A percentile compares a stretch with the other conserved stretches of the same genome.
Conservation (phyloP, 2,888 invertebrate species). For the Euzophera pinguis region DNA sequence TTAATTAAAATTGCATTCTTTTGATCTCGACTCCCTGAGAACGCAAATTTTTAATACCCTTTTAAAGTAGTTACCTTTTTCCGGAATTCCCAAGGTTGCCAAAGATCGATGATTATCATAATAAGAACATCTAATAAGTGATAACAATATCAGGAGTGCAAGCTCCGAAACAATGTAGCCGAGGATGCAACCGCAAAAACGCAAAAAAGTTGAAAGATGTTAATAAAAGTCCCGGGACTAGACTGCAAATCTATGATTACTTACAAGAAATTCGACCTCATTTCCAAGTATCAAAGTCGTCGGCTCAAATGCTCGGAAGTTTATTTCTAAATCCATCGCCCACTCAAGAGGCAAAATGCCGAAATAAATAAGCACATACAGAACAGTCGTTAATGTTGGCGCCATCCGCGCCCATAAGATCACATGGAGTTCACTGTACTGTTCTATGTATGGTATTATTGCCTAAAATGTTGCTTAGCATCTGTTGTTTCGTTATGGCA, state of each 20-base stretch:
- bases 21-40: no score
- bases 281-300: neutral
- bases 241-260: neutral
- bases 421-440: constrained; percentile 21
- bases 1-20: no score
- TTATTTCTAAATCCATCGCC: constrained; percentile 7
- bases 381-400: constrained; percentile 13
- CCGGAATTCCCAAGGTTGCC: no score
- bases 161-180: no score
- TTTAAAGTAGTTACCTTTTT: no score
- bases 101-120: no score
- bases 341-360: constrained; percentile 14
- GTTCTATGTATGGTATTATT: constrained; percentile 14
- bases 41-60: no score
- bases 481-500: neutral
- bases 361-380: constrained; percentile 17
- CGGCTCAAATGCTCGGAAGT: neutral
- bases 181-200: no score
- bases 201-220: no score
- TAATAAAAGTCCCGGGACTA: neutral
- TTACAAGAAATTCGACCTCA: neutral
- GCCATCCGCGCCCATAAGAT: constrained; percentile 22
- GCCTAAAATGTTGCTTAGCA: constrained; percentile 16
- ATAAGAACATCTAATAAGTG: no score
- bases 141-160: no score